phyloP scores from a whole-genome alignment of 2,113 vertebrate genomes.

The Fregetta grallaria region DNA sequence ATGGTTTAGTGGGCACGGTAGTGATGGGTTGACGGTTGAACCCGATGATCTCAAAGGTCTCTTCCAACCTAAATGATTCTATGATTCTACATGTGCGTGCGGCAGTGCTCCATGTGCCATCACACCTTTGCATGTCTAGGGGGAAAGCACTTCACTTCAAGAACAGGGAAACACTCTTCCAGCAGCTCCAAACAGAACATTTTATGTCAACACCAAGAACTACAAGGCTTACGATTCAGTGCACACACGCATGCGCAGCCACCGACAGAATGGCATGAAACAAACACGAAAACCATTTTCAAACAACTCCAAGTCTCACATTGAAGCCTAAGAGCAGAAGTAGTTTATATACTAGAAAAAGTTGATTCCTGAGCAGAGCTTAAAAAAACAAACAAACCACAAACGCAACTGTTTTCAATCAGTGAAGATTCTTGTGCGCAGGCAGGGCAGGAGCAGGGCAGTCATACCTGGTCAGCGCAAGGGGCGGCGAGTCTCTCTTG shows the following conservation, averaged over 20 bases:
- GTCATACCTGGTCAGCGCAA: not conserved
- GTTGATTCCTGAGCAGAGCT: not conserved
- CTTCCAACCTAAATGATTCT: too few species aligned
- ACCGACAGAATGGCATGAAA: rapidly evolving
- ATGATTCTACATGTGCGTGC: rapidly evolving
- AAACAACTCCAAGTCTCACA: not conserved
- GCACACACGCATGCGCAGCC: rapidly evolving
- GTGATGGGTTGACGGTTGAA: too few species aligned
- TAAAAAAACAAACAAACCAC: not conserved
- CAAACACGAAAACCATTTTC: not conserved
- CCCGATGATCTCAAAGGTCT: too few species aligned
- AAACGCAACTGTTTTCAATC: not conserved
- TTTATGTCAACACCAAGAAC: rapidly evolving
- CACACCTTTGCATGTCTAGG: rapidly evolving
- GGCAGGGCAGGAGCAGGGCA: not conserved
- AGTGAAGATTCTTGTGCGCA: not conserved
- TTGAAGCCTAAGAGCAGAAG: not conserved
- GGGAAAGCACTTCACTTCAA: not conserved
- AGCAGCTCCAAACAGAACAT: not conserved
- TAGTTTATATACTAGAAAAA: not conserved
- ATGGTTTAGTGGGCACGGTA: too few species aligned
- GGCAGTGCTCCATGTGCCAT: rapidly evolving
- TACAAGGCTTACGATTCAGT: rapidly evolving
- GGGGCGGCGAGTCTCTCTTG: not conserved
- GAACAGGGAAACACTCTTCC: not conserved